Base-by-base conservation (phyloP, 2,888 invertebrate species). In the Heliconius charithonia region DNA sequence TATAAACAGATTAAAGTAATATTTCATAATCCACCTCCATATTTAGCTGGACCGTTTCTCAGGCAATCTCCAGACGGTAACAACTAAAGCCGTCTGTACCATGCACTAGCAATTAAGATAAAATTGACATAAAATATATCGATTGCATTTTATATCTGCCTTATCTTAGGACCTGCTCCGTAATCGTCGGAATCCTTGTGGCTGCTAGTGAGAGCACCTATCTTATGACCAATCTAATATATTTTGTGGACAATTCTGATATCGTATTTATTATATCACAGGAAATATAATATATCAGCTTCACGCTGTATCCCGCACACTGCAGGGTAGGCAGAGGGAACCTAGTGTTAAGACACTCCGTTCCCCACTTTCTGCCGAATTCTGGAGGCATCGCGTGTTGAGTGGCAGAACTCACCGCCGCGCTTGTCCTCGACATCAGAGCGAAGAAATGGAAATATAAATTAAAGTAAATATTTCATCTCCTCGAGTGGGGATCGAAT, bases 71-170 rank as follows among this genome's bases (percentile, higher is more conserved):
- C 79, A 82, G 77, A 83, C 81, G 84, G 83, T 83, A 83, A 83
- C 85, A 83, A 83, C 83, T 82, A 82, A 82, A 81, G 80, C 85
- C 81, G 83, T 85, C 82, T 82, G 81, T 83, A 83, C 83, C 82
- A 82, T 82, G 84, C 84, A 80, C 84, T 80, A 82, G 84, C 84
- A 85, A 85, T 85, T 85, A 84, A 85, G 84, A 85, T 85, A 85
- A 85, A 84, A 84, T 82, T 83, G 84, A 85, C 85, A 83, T 85
- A 83, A 85, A 83, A 85, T 85, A 84, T 85, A 83, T 83, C 83
- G 83, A 84, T 84, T 85, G 83, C 83, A 76, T 82, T 83, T 83
- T 85, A 83, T 84, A 84, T 85, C 83, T 82, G 75, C 79, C 81
- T 83, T 81, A 83, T 84, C 83, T 83, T 70, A 37, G 74, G 75